Conservation (phyloP, 2,797 vertebrate species). For the Brotogeris chrysoptera region DNA sequence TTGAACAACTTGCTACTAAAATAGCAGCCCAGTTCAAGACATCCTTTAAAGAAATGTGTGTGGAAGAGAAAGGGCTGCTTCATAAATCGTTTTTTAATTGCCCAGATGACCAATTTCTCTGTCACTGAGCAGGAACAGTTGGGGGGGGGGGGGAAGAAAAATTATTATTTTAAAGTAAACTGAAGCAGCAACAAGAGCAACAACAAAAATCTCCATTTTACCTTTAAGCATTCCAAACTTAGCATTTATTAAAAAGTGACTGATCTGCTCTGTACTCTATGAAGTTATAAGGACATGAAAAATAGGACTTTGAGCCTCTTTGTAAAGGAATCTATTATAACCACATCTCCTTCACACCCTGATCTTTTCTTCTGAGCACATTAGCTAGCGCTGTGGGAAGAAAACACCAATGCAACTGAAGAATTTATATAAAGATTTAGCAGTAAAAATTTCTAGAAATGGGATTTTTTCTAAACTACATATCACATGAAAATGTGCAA, state of each 20-base stretch:
- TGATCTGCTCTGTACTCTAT: not conserved
- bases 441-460: not conserved
- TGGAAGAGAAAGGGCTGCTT: not conserved
- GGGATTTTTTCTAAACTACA: not conserved
- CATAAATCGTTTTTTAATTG: conserved; percentile 14
- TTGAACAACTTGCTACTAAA: conserved; percentile 14
- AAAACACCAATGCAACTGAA: not conserved
- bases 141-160: too few relatives aligned
- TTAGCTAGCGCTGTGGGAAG: not conserved
- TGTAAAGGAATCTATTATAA: not conserved
- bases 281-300: not conserved
- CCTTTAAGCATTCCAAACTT: not conserved
- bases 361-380: not conserved
- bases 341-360: not conserved
- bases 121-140: not conserved
- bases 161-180: not conserved
- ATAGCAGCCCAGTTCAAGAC: not conserved
- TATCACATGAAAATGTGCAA: not conserved
- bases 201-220: not conserved
- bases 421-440: not conserved
- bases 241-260: not conserved
- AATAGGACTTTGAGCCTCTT: not conserved
- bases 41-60: not conserved
- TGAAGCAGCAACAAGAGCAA: not conserved
- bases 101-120: not conserved